Evolutionary conservation across 2,113 vertebrate species (phyloP), one percentile per base, ranked within the genome.

Genomic region (Xenopus borealis): DNA sequence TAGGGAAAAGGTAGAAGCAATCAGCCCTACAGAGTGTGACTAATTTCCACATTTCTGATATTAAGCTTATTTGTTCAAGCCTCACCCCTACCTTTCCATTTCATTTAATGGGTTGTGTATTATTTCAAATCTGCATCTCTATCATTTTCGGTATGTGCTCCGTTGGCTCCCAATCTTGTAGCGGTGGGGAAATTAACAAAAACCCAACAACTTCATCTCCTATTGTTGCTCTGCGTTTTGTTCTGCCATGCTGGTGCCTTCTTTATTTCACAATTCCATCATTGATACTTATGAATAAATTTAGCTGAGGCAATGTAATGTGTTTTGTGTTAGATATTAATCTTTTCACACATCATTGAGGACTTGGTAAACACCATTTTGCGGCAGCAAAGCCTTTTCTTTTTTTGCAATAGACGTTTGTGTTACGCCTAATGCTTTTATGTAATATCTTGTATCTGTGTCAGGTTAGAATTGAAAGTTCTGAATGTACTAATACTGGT

Each of bases 81-180:
- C 79, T 71, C 82, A 46, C 61, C 72, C 83, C 78, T 58, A 72
- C 83, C 70, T 81, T 81, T 80, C 66, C 81, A 69, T 84, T 82
- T 80, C 68, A 75, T 80, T 84, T 81, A 83, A 79, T 81, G 82
- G 27, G 20, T 4, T 75, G 10, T 76, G 10, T 75, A 72, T 82
- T 63, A 71, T 50, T 79, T 72, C 40, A 27, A 59, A 70, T 59
- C 40, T 70, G 19, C 78, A 69, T 59, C 69, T 77, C 81, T 62
- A 63, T 79, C 78, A 66, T 86, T 84, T 72, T 3, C 71, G 71
- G 64, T 1, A 12, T 67, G 0, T 18, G 19, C 78, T 85, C 40
- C 73, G 71, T 79, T 80, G 79, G 80, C 80, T 85, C 73, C 78
- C 81, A 46, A 62, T 0, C 0, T 76, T 46, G 12, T 16, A 73